Evolutionary conservation across 2,888 invertebrate genomes (phyloP).

Genomic region (Taphrorychus bicolor): DNA sequence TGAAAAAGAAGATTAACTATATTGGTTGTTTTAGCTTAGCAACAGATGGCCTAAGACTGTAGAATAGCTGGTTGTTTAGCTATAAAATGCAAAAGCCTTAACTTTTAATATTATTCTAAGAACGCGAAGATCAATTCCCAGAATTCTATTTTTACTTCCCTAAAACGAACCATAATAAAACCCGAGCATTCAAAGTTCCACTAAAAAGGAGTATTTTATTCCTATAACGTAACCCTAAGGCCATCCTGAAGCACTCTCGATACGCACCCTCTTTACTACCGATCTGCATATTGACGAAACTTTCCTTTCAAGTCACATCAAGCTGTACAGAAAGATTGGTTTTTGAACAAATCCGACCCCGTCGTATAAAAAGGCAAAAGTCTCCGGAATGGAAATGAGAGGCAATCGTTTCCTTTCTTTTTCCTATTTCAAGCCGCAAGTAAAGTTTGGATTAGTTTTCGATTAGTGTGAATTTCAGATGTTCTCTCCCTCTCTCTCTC

Average conservation of each 20-base stretch:
- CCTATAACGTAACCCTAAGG: neutral
- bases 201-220: neutral
- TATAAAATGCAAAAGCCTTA: no score
- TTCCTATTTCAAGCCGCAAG: constrained; percentile 2
- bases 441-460: constrained; percentile 12
- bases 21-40: no score
- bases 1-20: no score
- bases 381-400: constrained; percentile 11
- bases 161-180: neutral
- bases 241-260: neutral
- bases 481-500: neutral
- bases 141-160: neutral
- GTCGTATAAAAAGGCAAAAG: constrained; percentile 7
- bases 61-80: no score
- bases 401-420: neutral
- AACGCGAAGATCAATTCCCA: neutral
- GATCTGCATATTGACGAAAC: constrained; percentile 6
- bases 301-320: constrained; percentile 9
- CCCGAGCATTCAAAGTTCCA: neutral
- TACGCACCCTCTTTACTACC: constrained; percentile 3
- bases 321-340: neutral
- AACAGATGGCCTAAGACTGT: no score
- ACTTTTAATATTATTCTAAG: no score
- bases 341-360: neutral
- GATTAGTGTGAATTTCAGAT: constrained; percentile 6